Conservation (phyloP, 2,113 vertebrate genomes). For the Micromys minutus region DNA sequence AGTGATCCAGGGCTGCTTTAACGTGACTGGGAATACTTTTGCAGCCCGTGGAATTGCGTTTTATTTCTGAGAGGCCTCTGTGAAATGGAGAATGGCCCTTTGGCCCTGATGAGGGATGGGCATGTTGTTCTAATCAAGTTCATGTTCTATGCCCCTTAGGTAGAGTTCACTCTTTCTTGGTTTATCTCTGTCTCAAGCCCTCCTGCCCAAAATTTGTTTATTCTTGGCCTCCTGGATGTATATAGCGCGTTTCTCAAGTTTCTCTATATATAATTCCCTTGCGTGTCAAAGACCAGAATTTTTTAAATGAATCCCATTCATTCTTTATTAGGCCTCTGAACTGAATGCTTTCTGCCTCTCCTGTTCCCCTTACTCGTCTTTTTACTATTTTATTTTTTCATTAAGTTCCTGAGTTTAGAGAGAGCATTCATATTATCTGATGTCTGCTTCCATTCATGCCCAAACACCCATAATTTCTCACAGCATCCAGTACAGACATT, state of each 20-base stretch:
- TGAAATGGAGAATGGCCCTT: background rate
- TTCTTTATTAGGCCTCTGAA: background rate
- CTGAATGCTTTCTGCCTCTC: background rate
- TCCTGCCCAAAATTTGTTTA: background rate
- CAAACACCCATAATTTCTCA: background rate
- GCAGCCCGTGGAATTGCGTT: background rate
- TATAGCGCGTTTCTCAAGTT: background rate
- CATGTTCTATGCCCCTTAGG: background rate
- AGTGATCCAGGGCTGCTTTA: background rate
- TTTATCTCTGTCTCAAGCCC: background rate
- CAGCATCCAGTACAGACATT: background rate
- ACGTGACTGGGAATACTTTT: background rate
- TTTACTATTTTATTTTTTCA: background rate
- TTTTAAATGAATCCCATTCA: background rate
- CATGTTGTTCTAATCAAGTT: background rate
- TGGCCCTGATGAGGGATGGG: background rate
- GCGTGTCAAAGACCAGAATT: background rate
- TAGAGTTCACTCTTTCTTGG: background rate
- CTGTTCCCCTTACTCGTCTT: background rate
- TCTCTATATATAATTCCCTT: no score
- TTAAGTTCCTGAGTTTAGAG: background rate
- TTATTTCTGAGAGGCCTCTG: slow-evolving; percentile 4
- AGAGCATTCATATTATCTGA: background rate
- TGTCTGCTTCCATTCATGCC: background rate
- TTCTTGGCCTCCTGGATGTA: background rate